These are phyloP conservation scores for Otolemur garnettii DNA, from an alignment of 2,113 vertebrate genomes.

Conservation along the genomic window DNA sequence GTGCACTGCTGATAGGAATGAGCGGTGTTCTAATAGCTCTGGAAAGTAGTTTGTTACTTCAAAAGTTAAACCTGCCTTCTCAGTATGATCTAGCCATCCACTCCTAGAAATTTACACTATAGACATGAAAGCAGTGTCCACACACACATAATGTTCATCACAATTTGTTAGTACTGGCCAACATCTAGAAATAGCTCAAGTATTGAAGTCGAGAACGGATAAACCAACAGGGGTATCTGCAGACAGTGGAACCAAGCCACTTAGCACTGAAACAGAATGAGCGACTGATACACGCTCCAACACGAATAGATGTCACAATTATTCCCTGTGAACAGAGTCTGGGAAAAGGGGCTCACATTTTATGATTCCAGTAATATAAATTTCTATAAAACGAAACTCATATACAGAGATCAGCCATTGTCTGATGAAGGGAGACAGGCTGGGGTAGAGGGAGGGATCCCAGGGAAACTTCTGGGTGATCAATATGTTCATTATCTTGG, in stretches of 20 bases:
- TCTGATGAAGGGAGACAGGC: background rate
- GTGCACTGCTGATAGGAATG: rapidly evolving
- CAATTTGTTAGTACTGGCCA: rapidly evolving
- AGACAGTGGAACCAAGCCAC: rapidly evolving
- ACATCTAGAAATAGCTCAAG: too few relatives aligned
- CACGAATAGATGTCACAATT: rapidly evolving
- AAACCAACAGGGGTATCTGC: rapidly evolving
- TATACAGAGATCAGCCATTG: rapidly evolving
- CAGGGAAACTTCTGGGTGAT: rapidly evolving
- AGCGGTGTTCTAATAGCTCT: too few relatives aligned
- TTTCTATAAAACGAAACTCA: background rate
- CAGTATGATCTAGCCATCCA: rapidly evolving
- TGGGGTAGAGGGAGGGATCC: rapidly evolving
- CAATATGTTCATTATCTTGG: rapidly evolving
- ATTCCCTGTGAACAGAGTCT: background rate
- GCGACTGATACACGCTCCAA: rapidly evolving
- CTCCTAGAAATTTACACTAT: background rate
- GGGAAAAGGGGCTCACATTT: rapidly evolving
- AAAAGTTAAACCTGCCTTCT: background rate
- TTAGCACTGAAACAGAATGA: rapidly evolving
- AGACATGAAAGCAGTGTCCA: background rate
- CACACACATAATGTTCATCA: background rate
- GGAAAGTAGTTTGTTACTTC: background rate
- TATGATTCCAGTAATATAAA: rapidly evolving
- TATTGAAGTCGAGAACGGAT: rapidly evolving